A percentile compares a stretch with the other conserved stretches of the same genome.
Conservation (phyloP, 1,140 invertebrate species). For the Lerema accius region DNA sequence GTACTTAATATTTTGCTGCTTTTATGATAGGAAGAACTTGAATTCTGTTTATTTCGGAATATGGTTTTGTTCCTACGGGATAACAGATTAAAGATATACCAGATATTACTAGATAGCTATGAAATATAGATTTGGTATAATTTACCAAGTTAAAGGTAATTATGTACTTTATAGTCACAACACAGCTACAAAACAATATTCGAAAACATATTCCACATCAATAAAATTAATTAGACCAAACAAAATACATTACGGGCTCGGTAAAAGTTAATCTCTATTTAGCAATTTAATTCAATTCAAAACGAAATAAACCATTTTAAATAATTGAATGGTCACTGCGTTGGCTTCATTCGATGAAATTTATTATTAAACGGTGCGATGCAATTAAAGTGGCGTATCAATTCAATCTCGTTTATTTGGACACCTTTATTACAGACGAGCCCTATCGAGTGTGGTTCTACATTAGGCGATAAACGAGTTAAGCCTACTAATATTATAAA, state of each 20-base stretch:
- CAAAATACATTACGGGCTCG: neutral
- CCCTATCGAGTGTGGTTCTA: neutral
- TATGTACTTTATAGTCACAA: too few species aligned
- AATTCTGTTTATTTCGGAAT: too few species aligned
- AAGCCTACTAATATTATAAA: too few species aligned
- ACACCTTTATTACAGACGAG: conserved; percentile 16
- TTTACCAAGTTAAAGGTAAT: too few species aligned
- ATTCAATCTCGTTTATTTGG: conserved; percentile 21
- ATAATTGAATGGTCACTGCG: conserved; percentile 12
- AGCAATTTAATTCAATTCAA: conserved; percentile 15
- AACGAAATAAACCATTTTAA: conserved; percentile 13
- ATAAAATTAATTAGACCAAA: neutral
- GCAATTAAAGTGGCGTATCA: conserved; percentile 26
- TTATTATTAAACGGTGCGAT: conserved; percentile 24
- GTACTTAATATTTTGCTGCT: too few species aligned
- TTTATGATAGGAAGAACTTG: too few species aligned
- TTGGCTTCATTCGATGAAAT: conserved; percentile 14
- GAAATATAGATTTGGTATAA: too few species aligned
- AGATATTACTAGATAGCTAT: too few species aligned
- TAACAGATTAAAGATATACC: too few species aligned
- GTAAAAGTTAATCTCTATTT: conserved; percentile 4
- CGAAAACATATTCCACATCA: too few species aligned
- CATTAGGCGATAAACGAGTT: neutral
- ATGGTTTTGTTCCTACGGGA: too few species aligned
- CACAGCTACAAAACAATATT: too few species aligned